phyloP scores from a whole-genome alignment of 2,888 invertebrate species.

The Eupeodes luniger region DNA sequence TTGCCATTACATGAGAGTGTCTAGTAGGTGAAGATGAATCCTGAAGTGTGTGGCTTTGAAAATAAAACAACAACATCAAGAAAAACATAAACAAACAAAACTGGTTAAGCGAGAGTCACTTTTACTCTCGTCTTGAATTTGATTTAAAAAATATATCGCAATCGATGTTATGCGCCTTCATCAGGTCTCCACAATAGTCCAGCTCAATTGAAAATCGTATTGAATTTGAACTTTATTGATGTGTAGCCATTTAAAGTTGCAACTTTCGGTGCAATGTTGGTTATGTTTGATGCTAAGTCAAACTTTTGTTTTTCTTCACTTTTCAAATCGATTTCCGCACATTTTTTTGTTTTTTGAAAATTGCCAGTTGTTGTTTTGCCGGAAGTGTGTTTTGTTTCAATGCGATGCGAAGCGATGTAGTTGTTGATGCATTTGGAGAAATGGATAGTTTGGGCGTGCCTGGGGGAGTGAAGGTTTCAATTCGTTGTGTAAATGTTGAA shows the following conservation, averaged over 20 bases:
- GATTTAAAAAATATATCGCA: no score
- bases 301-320: neutral
- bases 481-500: constrained; percentile 10
- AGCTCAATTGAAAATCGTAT: constrained; percentile 21
- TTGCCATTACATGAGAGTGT: neutral
- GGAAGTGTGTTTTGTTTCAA: constrained; percentile 31
- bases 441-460: constrained; percentile 40
- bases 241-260: constrained; percentile 49
- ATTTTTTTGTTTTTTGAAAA: neutral
- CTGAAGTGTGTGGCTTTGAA: constrained; percentile 24
- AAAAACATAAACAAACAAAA: constrained; percentile 4
- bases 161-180: constrained; percentile 6
- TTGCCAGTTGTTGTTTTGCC: constrained; percentile 20
- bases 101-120: neutral
- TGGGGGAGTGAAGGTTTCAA: neutral
- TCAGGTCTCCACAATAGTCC: constrained; percentile 9
- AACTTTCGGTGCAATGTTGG: constrained; percentile 45
- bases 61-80: neutral
- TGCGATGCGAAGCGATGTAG: neutral
- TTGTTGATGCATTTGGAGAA: constrained; percentile 8
- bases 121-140: constrained; percentile 22
- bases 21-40: constrained; percentile 68
- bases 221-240: constrained; percentile 56
- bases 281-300: constrained; percentile 30
- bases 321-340: constrained; percentile 54